Evolutionary conservation across 2,113 vertebrate species (phyloP).

Genomic region (Laterallus jamaicensis): DNA sequence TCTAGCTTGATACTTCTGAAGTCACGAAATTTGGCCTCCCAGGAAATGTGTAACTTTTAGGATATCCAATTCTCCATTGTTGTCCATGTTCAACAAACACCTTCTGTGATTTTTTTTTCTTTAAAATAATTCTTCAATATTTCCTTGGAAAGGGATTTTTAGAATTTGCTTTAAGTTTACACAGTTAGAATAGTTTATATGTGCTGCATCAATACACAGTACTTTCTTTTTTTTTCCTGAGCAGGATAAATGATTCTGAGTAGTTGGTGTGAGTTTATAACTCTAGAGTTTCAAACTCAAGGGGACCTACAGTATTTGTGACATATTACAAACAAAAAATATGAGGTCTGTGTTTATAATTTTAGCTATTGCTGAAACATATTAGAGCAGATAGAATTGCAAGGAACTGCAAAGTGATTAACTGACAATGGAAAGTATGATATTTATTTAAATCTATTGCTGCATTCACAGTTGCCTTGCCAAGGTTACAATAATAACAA

Average conservation of each 20-base stretch:
- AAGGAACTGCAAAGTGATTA: conserved; percentile 41
- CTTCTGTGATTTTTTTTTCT: background rate
- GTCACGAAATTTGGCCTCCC: background rate
- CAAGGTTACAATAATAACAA: conserved; percentile 43
- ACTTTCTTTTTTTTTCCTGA: background rate
- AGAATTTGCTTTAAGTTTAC: background rate
- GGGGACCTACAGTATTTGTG: background rate
- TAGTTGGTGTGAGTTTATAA: background rate
- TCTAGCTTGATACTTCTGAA: background rate
- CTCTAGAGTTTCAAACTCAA: background rate
- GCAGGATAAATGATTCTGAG: background rate
- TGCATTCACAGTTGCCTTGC: background rate
- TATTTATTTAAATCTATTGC: conserved; percentile 32
- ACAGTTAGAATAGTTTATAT: background rate
- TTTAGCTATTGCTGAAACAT: conserved; percentile 17
- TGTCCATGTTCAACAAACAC: background rate
- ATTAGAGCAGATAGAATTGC: conserved; percentile 17
- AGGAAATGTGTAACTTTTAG: background rate
- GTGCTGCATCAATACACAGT: background rate
- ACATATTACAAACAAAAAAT: conserved; percentile 1
- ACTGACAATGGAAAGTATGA: background rate
- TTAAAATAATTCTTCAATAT: background rate
- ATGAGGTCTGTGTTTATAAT: conserved; percentile 26
- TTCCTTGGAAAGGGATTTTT: background rate
- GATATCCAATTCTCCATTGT: background rate